A percentile compares a stretch with the other conserved stretches of the same genome.
Evolutionary conservation across 2,888 invertebrate genomes (phyloP).

Genomic region (Cheilosia soror): DNA sequence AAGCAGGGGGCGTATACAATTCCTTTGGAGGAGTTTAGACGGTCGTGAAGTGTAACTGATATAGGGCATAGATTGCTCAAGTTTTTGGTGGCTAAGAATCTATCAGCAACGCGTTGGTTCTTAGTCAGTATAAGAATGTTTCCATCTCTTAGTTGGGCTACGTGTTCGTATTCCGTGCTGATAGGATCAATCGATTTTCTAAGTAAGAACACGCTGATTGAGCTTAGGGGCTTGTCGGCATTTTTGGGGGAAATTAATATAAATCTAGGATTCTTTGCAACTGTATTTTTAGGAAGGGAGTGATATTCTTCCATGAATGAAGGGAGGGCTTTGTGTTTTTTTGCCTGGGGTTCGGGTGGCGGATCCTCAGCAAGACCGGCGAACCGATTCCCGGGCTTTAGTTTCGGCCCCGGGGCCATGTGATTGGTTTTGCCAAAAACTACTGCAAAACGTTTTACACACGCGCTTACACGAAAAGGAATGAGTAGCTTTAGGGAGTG

Average conservation of each 20-base stretch:
- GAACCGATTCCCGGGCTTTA: not conserved
- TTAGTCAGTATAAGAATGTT: not conserved
- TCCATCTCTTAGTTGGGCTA: not conserved
- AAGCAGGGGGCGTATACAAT: slow-evolving; percentile 9
- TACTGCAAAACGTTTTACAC: not conserved
- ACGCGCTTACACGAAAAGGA: not conserved
- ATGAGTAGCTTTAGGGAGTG: not conserved
- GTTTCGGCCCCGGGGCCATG: not conserved
- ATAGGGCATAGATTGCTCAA: not conserved
- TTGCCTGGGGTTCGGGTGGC: not conserved
- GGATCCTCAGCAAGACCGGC: not conserved
- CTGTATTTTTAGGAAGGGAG: not conserved
- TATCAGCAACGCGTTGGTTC: not conserved
- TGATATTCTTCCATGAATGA: not conserved
- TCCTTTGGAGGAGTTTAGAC: not conserved
- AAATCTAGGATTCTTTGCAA: not conserved
- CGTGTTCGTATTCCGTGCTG: not conserved
- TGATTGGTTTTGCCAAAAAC: not conserved
- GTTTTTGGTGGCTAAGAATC: not conserved
- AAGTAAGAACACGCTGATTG: not conserved
- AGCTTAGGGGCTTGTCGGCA: not conserved
- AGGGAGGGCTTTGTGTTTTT: not conserved
- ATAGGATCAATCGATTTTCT: not conserved
- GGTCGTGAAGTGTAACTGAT: not conserved
- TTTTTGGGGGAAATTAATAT: not conserved